A percentile compares a stretch with the other conserved stretches of the same genome.
These are phyloP conservation scores for Stictocephala bisonia DNA, from an alignment of 2,888 invertebrate species.

Conservation along the genomic window DNA sequence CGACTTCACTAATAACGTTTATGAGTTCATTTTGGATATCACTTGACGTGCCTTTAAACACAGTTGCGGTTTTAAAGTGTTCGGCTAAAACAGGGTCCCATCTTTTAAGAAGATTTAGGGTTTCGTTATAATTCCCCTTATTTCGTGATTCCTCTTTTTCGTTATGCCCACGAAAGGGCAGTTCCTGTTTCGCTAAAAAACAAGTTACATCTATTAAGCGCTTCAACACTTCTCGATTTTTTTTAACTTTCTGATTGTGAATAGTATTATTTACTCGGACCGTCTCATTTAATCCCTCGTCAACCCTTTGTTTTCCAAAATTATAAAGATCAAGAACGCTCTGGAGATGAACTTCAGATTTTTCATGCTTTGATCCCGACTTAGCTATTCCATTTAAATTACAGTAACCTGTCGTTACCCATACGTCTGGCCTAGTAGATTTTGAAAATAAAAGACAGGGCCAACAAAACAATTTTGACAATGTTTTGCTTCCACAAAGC, in stretches of 20 bases:
- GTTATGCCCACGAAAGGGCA: conserved; percentile 50
- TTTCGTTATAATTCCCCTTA: conserved; percentile 55
- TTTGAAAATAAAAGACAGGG: no score
- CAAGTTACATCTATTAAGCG: conserved; percentile 54
- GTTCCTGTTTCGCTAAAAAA: conserved; percentile 52
- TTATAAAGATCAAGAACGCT: conserved; percentile 22
- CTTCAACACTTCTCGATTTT: conserved; percentile 56
- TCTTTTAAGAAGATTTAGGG: conserved; percentile 35
- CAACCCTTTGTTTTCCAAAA: conserved; percentile 31
- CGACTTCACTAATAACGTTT: conserved; percentile 48
- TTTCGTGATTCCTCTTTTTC: conserved; percentile 52
- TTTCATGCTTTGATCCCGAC: neutral
- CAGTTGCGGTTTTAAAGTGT: conserved; percentile 55
- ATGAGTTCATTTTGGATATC: conserved; percentile 60
- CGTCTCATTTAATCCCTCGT: conserved; percentile 19
- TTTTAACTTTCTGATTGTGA: conserved; percentile 56
- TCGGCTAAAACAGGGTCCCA: conserved; percentile 48
- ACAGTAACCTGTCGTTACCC: no score
- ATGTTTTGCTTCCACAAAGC: no score
- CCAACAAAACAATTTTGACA: no score
- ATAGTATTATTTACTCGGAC: neutral
- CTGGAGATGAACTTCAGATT: conserved; percentile 27
- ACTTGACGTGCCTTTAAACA: conserved; percentile 57
- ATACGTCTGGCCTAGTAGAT: no score
- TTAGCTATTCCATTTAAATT: conserved; percentile 16